Evolutionary conservation across 2,888 invertebrate genomes (phyloP), one percentile per base, ranked within the genome.

Genomic region (Microctonus aethiopoides): DNA sequence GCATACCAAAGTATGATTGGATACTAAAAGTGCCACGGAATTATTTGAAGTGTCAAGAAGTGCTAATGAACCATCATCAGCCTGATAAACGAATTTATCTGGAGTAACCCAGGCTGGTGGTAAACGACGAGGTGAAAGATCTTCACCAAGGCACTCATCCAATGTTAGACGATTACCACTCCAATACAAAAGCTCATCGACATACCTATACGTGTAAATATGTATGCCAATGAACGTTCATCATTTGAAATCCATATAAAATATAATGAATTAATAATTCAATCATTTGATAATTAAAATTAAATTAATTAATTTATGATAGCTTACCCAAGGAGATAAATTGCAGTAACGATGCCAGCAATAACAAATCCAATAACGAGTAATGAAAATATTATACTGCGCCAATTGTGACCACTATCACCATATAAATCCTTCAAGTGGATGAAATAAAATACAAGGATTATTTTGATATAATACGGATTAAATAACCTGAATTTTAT

Each of bases 141-240:
- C 93, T 75, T 92, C 94, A 86, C 93, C 93, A 78, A 95, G 89
- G 87, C 94, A 94, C 89, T 95, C 94, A 88, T 94, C 94, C 79
- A 95, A 89, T 74, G 94, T 92, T 92, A 95, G 94, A 77, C 95
- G 92, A 78, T 93, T 91, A 72, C 95, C 95, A 81, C 94, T 94
- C 95, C 95, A 95, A 87, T 95, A 95, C 75, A 95, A 89, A 79
- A 95, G 89, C 88, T 95, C 95, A 90, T 95, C 95, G 86, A 95
- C 95, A 89, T 95, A 95, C 83, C 92, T 92, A n/a, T n/a, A n/a
- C n/a, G n/a, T n/a, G n/a, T 1, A 71, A 26, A 57, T 46, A 13
- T 54, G 22, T 62, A 22, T 26, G 57, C 57, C 9, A 57, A 59
- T 29, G n/a, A 13, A 34, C 39, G 22, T 5, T 29, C 7, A 7